These are phyloP conservation scores for Crematogaster levior DNA, from an alignment of 2,888 invertebrate genomes.

Conservation along the genomic window DNA sequence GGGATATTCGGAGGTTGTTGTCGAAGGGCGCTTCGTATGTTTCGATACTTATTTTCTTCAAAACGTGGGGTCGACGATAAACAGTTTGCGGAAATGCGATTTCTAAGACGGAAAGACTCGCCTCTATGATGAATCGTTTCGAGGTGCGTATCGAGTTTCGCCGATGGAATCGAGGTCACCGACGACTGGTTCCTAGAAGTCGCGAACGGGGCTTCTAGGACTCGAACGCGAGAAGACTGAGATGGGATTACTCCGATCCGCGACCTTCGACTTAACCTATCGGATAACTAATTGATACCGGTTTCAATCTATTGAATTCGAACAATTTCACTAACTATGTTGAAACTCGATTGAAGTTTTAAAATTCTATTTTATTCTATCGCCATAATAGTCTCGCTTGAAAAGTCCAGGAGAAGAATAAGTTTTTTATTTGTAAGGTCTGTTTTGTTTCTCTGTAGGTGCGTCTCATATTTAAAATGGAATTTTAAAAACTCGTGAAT, in stretches of 20 bases:
- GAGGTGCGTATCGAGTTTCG: conserved; percentile 26
- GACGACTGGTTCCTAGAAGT: conserved; percentile 19
- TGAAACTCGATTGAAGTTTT: neutral
- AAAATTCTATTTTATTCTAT: neutral
- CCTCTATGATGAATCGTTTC: conserved; percentile 9
- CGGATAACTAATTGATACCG: neutral
- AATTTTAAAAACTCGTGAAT: neutral
- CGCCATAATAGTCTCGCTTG: neutral
- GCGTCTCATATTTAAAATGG: neutral
- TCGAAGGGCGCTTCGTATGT: neutral
- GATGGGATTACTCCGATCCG: neutral
- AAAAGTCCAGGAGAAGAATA: neutral
- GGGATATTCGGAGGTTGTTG: conserved; percentile 45
- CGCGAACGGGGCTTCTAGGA: conserved; percentile 45
- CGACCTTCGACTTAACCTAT: neutral
- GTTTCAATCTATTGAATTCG: neutral
- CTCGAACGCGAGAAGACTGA: neutral
- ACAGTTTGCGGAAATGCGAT: conserved; percentile 15
- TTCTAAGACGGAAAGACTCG: conserved; percentile 9
- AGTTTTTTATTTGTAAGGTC: neutral
- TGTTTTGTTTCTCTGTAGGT: neutral
- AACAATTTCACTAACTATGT: neutral
- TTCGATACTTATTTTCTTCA: neutral
- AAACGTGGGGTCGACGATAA: conserved; percentile 49
- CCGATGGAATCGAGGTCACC: conserved; percentile 27